Evolutionary conservation across 2,797 vertebrate genomes (phyloP).

Genomic region (Buceros bicornis): DNA sequence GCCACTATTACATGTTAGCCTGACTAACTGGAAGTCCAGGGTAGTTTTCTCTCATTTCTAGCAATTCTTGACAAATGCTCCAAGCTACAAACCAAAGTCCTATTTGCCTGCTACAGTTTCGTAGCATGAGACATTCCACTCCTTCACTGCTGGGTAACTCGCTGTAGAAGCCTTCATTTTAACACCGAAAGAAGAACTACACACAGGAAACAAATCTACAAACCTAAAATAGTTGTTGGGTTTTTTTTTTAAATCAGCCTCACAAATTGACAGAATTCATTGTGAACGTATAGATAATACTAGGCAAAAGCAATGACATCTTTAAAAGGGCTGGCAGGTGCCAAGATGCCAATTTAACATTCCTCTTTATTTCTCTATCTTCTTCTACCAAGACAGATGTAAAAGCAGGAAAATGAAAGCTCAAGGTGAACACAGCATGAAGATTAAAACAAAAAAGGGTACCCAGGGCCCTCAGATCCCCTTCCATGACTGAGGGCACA

Average conservation of each 20-base stretch:
- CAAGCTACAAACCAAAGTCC: neutral
- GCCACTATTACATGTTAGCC: neutral
- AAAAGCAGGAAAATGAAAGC: neutral
- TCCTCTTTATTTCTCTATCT: neutral
- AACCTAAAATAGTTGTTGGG: neutral
- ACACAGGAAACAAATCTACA: neutral
- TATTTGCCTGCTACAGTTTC: accelerated
- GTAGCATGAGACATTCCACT: neutral
- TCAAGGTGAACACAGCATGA: neutral
- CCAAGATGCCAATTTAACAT: neutral
- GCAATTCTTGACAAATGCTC: neutral
- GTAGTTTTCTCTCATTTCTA: neutral
- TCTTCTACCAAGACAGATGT: neutral
- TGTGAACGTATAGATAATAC: neutral
- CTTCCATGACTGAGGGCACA: neutral
- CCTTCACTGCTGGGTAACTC: neutral
- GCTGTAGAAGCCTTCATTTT: neutral
- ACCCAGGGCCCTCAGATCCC: neutral
- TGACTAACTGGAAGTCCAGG: neutral
- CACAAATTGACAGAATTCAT: neutral
- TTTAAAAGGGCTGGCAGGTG: neutral
- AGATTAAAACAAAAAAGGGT: neutral
- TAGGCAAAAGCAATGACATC: neutral
- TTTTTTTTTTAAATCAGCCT: neutral
- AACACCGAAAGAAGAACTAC: neutral